Percentiles rank a stretch among this genome's conserved stretches.
These are phyloP conservation scores for Pao palembangensis DNA, from an alignment of 2,113 vertebrate species.

Conservation along the genomic window DNA sequence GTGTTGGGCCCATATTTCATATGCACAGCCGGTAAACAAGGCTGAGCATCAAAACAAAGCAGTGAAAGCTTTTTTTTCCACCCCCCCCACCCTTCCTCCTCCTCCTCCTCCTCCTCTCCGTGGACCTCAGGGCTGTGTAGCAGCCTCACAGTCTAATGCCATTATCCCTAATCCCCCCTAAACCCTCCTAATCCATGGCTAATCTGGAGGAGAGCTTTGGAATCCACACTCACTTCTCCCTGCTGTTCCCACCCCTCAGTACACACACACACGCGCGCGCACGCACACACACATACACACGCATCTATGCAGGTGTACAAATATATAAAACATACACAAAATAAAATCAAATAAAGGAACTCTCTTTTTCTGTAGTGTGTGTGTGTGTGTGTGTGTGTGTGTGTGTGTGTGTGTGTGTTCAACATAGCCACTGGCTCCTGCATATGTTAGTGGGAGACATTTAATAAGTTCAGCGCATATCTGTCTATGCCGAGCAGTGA, in stretches of 20 bases:
- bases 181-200: slow-evolving; percentile 75
- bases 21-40: slow-evolving; percentile 30
- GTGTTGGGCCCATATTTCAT: slow-evolving; percentile 23
- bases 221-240: slow-evolving; percentile 63
- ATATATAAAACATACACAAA: slow-evolving; percentile 18
- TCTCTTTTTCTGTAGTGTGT: slow-evolving; percentile 12
- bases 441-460: slow-evolving; percentile 72
- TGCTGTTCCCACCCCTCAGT: slow-evolving; percentile 61
- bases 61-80: slow-evolving; percentile 36
- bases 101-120: slow-evolving; percentile 47
- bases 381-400: too few species aligned
- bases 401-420: too few species aligned
- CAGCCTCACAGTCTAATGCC: slow-evolving; percentile 69
- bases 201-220: slow-evolving; percentile 73
- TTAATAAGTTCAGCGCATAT: slow-evolving; percentile 70
- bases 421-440: slow-evolving; percentile 44
- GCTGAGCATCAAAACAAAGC: slow-evolving; percentile 59
- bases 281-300: slow-evolving; percentile 27
- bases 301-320: slow-evolving; percentile 29
- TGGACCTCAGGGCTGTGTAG: slow-evolving; percentile 60
- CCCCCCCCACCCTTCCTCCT: slow-evolving; percentile 45
- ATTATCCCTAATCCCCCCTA: slow-evolving; percentile 75
- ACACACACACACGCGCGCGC: slow-evolving; percentile 33
- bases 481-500: slow-evolving; percentile 62
- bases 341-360: slow-evolving; percentile 19